A percentile compares a stretch with the other conserved stretches of the same genome.
Evolutionary conservation across 2,888 invertebrate genomes (phyloP).

Genomic region (Tiphia femorata): DNA sequence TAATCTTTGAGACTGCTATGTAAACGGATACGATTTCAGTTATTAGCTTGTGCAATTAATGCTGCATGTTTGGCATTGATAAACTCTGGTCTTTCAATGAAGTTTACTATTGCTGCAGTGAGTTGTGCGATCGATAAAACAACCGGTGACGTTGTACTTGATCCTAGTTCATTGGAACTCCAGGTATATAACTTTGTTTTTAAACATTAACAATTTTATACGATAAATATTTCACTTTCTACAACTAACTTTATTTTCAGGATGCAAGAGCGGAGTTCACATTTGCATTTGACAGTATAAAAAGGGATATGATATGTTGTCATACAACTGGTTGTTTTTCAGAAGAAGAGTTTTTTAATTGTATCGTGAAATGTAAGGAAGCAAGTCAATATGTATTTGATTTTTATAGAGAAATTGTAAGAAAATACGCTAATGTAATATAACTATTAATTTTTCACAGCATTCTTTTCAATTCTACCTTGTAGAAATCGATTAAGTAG

Average conservation of each 20-base stretch:
- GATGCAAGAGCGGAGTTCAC: slow-evolving; percentile 76
- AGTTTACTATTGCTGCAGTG: slow-evolving; percentile 84
- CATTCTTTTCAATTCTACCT: too few species aligned
- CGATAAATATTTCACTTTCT: neutral
- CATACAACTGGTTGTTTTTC: slow-evolving; percentile 80
- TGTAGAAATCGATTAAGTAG: too few species aligned
- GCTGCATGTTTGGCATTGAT: slow-evolving; percentile 85
- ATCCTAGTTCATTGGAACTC: too few species aligned
- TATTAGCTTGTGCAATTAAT: slow-evolving; percentile 86
- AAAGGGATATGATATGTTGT: slow-evolving; percentile 74
- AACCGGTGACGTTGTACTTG: slow-evolving; percentile 74
- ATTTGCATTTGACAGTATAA: slow-evolving; percentile 81
- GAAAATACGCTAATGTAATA: slow-evolving; percentile 70
- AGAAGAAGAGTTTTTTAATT: slow-evolving; percentile 77
- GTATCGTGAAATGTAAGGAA: slow-evolving; percentile 75
- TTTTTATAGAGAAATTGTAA: slow-evolving; percentile 79
- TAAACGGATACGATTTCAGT: slow-evolving; percentile 65
- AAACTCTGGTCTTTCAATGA: slow-evolving; percentile 87
- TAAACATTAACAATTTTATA: neutral
- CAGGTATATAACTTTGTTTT: slow-evolving; percentile 1
- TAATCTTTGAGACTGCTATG: neutral
- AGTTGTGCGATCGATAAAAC: slow-evolving; percentile 79
- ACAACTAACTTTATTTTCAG: slow-evolving; percentile 64
- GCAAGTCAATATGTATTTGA: slow-evolving; percentile 79
- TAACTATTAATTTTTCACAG: too few species aligned